Percentiles rank a stretch among this genome's conserved stretches.
Evolutionary conservation across 2,888 invertebrate species (phyloP).

Genomic region (Neoitamus cyanurus): DNA sequence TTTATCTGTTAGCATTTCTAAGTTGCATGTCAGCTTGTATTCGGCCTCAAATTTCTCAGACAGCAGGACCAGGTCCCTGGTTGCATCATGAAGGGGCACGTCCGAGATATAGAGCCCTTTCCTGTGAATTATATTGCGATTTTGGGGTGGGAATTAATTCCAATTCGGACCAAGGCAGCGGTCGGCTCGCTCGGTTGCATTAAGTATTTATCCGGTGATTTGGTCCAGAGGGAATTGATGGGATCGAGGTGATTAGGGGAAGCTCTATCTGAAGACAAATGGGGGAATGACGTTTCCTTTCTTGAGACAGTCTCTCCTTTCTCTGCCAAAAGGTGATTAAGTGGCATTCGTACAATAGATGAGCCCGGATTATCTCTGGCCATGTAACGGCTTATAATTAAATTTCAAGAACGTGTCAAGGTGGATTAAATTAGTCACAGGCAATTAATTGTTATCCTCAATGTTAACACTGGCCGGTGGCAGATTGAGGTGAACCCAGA

Average conservation of each 20-base stretch:
- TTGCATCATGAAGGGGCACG: constrained; percentile 95
- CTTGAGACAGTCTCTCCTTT: neutral
- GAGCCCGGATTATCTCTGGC: neutral
- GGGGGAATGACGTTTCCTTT: neutral
- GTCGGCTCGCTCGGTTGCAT: neutral
- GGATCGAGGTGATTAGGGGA: neutral
- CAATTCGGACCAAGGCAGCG: neutral
- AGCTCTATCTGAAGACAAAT: neutral
- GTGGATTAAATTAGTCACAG: neutral
- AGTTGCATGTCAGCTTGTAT: constrained; percentile 92
- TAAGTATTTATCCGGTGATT: neutral
- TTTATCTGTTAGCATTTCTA: constrained; percentile 94
- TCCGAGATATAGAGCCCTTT: constrained; percentile 93
- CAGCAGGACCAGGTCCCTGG: constrained; percentile 92
- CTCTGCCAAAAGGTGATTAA: neutral
- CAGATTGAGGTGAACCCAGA: neutral
- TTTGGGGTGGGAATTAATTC: neutral
- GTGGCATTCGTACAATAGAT: neutral
- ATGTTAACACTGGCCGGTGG: neutral
- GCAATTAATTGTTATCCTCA: neutral
- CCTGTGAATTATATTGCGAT: constrained; percentile 67
- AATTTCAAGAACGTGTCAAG: neutral
- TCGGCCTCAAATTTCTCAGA: constrained; percentile 98
- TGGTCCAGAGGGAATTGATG: neutral
- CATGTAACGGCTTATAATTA: neutral